Conservation (phyloP, 2,797 vertebrate species). For the Dicrostonyx torquatus region DNA sequence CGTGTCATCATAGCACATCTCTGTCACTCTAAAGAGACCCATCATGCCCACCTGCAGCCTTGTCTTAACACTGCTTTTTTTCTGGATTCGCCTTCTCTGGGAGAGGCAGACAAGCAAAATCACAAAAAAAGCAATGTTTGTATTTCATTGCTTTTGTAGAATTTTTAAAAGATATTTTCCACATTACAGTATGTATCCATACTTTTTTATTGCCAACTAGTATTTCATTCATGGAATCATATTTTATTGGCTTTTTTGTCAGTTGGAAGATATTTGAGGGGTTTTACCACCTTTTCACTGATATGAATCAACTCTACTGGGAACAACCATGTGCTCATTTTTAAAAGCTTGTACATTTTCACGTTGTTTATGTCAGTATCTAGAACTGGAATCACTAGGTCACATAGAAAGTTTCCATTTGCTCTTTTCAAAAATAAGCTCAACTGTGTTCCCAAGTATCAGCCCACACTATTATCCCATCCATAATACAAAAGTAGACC, state of each 20-base stretch:
- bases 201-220: background rate
- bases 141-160: background rate
- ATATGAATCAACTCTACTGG: background rate
- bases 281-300: background rate
- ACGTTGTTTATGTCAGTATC: background rate
- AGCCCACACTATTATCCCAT: background rate
- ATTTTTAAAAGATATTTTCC: background rate
- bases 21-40: background rate
- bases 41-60: background rate
- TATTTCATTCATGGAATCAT: background rate
- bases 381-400: background rate
- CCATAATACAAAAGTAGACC: background rate
- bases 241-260: background rate
- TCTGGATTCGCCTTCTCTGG: background rate
- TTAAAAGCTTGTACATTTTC: background rate
- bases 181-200: fast-evolving
- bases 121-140: background rate
- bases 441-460: background rate
- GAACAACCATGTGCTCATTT: background rate
- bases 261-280: background rate
- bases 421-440: conserved; percentile 41
- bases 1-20: background rate
- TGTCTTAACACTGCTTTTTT: background rate
- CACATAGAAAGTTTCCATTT: conserved; percentile 5
- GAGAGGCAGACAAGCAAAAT: background rate